Evolutionary conservation across 1,140 invertebrate species (phyloP).

Genomic region (Diorhabda carinulata): DNA sequence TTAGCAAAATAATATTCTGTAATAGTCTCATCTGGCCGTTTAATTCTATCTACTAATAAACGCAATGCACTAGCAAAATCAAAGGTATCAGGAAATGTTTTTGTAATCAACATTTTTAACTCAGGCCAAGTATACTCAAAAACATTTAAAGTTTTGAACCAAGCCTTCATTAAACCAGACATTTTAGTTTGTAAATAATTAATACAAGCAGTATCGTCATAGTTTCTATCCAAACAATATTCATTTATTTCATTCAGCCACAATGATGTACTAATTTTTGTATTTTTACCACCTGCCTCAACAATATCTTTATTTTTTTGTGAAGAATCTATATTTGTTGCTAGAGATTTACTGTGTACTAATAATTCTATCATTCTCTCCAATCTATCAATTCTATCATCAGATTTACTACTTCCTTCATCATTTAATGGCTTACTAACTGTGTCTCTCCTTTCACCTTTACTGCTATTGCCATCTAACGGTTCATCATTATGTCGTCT

Average conservation of each 20-base stretch:
- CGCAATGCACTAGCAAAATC: slow-evolving; percentile 33
- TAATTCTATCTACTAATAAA: slow-evolving; percentile 27
- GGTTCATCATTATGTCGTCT: too few species aligned
- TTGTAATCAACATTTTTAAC: slow-evolving; percentile 33
- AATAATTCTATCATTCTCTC: slow-evolving; percentile 34
- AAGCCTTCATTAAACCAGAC: slow-evolving; percentile 34
- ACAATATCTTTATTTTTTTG: slow-evolving; percentile 1
- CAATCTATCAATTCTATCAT: slow-evolving; percentile 30
- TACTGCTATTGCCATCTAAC: too few species aligned
- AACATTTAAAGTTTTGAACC: slow-evolving; percentile 32
- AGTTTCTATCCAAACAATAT: slow-evolving; percentile 27
- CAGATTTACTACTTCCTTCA: slow-evolving; percentile 12
- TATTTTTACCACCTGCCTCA: slow-evolving; percentile 24
- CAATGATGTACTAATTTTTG: slow-evolving; percentile 31
- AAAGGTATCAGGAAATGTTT: slow-evolving; percentile 34
- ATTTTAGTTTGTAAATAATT: slow-evolving; percentile 30
- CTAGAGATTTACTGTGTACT: slow-evolving; percentile 20
- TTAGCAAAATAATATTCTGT: slow-evolving; percentile 36
- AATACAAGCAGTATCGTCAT: slow-evolving; percentile 32
- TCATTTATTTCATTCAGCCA: slow-evolving; percentile 36
- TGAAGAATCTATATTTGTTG: slow-evolving; percentile 4
- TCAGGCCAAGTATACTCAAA: slow-evolving; percentile 37
- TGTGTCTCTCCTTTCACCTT: too few species aligned
- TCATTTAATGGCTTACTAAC: neutral
- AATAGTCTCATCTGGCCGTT: slow-evolving; percentile 30